A percentile compares a stretch with the other conserved stretches of the same genome.
These are phyloP conservation scores for Drosophila lacicola DNA, from an alignment of 2,888 invertebrate species.

Conservation along the genomic window DNA sequence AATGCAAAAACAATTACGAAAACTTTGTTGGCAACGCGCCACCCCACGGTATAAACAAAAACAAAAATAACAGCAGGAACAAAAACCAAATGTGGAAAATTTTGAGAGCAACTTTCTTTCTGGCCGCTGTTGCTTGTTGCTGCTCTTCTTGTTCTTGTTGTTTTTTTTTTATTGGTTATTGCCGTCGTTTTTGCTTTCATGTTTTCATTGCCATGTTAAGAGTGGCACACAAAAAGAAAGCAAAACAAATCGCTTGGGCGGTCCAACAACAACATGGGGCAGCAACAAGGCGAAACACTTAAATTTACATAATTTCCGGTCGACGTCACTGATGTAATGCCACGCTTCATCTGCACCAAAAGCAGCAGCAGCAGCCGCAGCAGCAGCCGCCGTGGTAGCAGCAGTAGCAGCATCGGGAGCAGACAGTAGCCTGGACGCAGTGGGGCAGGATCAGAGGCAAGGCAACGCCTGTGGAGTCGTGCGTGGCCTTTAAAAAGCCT, in stretches of 20 bases:
- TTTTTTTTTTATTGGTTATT: conserved; percentile 59
- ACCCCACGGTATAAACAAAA: conserved; percentile 31
- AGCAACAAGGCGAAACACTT: conserved; percentile 73
- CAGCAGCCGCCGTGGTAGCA: conserved; percentile 5
- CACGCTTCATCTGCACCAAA: conserved; percentile 73
- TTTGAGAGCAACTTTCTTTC: conserved; percentile 60
- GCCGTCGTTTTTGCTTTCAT: conserved; percentile 75
- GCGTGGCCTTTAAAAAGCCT: conserved; percentile 46
- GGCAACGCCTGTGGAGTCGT: conserved; percentile 16
- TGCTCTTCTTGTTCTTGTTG: conserved; percentile 22
- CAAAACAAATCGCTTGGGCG: conserved; percentile 38
- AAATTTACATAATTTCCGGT: conserved; percentile 82
- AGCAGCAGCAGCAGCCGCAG: conserved; percentile 33
- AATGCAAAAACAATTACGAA: conserved; percentile 81
- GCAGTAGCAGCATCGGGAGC: conserved; percentile 14
- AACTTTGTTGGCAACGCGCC: conserved; percentile 76
- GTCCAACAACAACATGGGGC: conserved; percentile 14
- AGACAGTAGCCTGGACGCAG: conserved; percentile 16
- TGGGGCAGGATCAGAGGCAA: conserved; percentile 21
- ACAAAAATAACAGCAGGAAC: conserved; percentile 32
- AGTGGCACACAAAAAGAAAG: conserved; percentile 42
- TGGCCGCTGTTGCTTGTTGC: conserved; percentile 65
- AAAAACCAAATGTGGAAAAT: conserved; percentile 74
- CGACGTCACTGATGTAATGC: conserved; percentile 77
- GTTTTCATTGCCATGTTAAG: conserved; percentile 81